Conservation (phyloP, 2,113 vertebrate species). For the Xiphophorus hellerii region DNA sequence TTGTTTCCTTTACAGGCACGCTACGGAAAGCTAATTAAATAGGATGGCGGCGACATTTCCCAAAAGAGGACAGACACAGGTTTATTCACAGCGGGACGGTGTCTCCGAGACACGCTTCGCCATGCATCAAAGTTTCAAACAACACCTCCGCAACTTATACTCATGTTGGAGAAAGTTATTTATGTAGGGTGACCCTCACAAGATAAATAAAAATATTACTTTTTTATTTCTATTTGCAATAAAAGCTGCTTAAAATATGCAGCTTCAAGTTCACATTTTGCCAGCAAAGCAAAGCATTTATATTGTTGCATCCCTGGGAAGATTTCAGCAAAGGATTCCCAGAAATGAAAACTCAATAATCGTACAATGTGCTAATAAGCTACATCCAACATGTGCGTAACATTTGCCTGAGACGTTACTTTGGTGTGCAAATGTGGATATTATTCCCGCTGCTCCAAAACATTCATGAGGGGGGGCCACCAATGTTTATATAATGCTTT, state of each 20-base stretch:
- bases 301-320: too few species aligned
- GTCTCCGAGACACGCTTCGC: slow-evolving; percentile 49
- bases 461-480: slow-evolving; percentile 1
- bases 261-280: neutral
- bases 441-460: slow-evolving; percentile 11
- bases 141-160: slow-evolving; percentile 28
- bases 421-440: slow-evolving; percentile 48
- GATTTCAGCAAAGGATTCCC: neutral
- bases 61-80: slow-evolving; percentile 56
- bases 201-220: too few species aligned
- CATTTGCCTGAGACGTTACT: slow-evolving; percentile 28
- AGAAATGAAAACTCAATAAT: slow-evolving; percentile 4
- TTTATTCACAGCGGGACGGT: slow-evolving; percentile 57
- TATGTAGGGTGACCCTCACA: too few species aligned
- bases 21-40: slow-evolving; percentile 76
- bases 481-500: slow-evolving; percentile 14
- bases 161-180: neutral
- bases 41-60: slow-evolving; percentile 69
- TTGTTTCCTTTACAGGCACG: slow-evolving; percentile 74
- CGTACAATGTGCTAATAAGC: slow-evolving; percentile 33
- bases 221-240: neutral
- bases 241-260: neutral
- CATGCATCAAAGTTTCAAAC: slow-evolving; percentile 57
- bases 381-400: slow-evolving; percentile 33
- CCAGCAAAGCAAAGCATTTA: neutral